Evolutionary conservation across 2,113 vertebrate genomes (phyloP).

Genomic region (Leptobrachium ailaonicum): DNA sequence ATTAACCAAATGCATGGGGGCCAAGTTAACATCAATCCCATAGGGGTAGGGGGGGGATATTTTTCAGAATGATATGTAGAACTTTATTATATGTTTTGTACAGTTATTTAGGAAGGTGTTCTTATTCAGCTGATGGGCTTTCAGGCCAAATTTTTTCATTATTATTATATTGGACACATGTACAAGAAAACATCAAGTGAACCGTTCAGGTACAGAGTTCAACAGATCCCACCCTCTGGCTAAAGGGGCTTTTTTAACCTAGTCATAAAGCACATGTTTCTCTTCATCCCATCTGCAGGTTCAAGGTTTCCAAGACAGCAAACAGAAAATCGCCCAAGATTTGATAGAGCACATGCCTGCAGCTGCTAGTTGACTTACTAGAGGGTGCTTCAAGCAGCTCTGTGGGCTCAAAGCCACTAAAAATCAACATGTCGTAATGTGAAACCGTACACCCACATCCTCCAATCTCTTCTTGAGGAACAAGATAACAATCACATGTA

Average conservation of each 20-base stretch:
- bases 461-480: background rate
- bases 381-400: constrained; percentile 26
- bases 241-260: constrained; percentile 31
- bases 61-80: no score
- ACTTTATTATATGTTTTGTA: no score
- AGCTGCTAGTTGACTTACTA: constrained; percentile 46
- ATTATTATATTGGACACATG: background rate
- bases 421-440: constrained; percentile 30
- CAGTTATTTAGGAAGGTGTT: no score
- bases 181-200: background rate
- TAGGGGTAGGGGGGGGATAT: no score
- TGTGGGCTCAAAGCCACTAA: constrained; percentile 32
- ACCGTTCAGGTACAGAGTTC: constrained; percentile 26
- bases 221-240: constrained; percentile 12
- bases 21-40: no score
- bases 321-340: constrained; percentile 47
- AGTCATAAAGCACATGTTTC: constrained; percentile 36
- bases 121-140: no score
- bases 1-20: no score
- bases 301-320: constrained; percentile 44
- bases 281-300: constrained; percentile 34
- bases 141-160: background rate
- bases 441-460: constrained; percentile 21
- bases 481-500: background rate
- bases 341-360: constrained; percentile 45